These are phyloP conservation scores for Pheosia gnoma DNA, from an alignment of 2,888 invertebrate species.

Conservation along the genomic window DNA sequence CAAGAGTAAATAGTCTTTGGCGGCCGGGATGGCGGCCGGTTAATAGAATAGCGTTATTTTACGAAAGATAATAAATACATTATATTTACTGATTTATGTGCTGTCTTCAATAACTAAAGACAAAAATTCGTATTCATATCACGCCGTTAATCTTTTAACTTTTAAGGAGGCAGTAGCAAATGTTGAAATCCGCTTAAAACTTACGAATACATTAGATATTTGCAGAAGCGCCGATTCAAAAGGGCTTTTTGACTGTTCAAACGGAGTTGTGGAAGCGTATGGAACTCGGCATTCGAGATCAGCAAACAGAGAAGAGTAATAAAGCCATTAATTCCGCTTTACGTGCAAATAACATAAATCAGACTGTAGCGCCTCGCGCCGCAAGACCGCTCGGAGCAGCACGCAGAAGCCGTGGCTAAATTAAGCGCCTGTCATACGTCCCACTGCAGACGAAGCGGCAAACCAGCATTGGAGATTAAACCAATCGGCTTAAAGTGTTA, in stretches of 20 bases:
- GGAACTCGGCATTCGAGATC: conserved; percentile 66
- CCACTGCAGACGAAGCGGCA: conserved; percentile 53
- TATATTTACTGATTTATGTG: no score
- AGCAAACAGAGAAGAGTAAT: conserved; percentile 80
- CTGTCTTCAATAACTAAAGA: no score
- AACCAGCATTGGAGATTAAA: conserved; percentile 59
- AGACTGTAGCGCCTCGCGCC: conserved; percentile 75
- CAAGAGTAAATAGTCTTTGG: no score
- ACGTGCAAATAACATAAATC: conserved; percentile 83
- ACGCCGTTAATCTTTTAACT: conserved; percentile 22
- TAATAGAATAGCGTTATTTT: no score
- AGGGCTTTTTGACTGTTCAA: conserved; percentile 62
- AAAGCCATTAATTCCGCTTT: conserved; percentile 83
- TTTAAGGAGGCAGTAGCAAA: conserved; percentile 19
- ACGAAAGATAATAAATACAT: no score
- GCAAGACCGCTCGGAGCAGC: conserved; percentile 69
- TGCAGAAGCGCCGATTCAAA: conserved; percentile 62
- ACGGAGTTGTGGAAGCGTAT: conserved; percentile 59
- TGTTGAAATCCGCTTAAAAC: conserved; percentile 31
- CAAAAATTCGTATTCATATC: conserved; percentile 11
- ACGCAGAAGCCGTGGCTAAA: conserved; percentile 66
- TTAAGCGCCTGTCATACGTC: conserved; percentile 74
- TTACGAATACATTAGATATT: conserved; percentile 52
- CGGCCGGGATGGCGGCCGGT: no score
- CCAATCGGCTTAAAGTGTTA: conserved; percentile 44